These are phyloP conservation scores for Drosophila phalerata DNA, from an alignment of 2,888 invertebrate genomes.

Conservation along the genomic window DNA sequence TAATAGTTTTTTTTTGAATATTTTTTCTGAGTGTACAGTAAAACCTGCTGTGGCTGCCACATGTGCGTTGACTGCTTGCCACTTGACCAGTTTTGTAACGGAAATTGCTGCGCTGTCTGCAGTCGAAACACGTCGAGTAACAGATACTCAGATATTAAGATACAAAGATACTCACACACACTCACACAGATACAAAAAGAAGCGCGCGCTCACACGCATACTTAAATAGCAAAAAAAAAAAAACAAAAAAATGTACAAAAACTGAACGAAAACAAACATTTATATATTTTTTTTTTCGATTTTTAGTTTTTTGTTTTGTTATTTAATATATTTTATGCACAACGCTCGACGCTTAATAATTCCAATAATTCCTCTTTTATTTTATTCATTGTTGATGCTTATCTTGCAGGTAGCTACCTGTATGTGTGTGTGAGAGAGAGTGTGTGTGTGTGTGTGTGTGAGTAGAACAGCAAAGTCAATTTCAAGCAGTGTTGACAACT, in stretches of 20 bases:
- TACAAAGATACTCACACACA: neutral
- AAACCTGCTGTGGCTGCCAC: constrained; percentile 53
- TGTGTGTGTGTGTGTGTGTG: constrained; percentile 12
- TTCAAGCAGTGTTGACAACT: neutral
- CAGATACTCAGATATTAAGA: constrained; percentile 4
- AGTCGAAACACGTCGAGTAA: constrained; percentile 63
- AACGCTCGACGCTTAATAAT: constrained; percentile 26
- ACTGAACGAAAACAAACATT: constrained; percentile 10
- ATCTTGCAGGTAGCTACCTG: constrained; percentile 36
- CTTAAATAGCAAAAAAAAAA: constrained; percentile 43
- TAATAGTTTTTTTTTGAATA: too few species aligned
- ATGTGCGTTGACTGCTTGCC: constrained; percentile 49
- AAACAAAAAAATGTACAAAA: neutral
- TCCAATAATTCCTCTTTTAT: constrained; percentile 36
- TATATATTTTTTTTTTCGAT: constrained; percentile 4
- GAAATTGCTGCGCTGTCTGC: constrained; percentile 66
- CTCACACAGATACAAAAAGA: neutral
- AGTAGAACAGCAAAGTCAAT: constrained; percentile 3
- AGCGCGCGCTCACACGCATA: constrained; percentile 50
- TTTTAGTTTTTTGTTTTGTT: constrained; percentile 15
- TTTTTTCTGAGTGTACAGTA: too few species aligned
- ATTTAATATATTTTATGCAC: constrained; percentile 21
- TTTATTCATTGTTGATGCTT: constrained; percentile 20
- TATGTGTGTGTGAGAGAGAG: neutral
- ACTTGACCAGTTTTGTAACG: constrained; percentile 74